Base-by-base conservation (phyloP, 2,113 vertebrate species). In the Phrynosoma blainvillii region DNA sequence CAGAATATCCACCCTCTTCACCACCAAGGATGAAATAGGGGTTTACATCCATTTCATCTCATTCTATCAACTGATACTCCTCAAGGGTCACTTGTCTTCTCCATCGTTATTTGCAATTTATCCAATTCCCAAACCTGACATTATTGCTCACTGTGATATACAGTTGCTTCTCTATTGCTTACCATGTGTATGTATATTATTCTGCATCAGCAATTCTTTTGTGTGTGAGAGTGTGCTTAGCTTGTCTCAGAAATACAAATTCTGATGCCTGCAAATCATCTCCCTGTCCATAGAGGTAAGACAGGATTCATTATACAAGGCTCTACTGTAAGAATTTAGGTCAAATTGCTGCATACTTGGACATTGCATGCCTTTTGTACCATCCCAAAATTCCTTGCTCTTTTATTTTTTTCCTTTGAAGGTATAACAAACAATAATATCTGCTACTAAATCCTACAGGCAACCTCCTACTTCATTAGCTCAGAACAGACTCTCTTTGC, bases 111-210 rank as follows among this genome's bases (percentile, higher is more conserved):
- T 96, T 96, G 89, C 93, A 95, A 95, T 95, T 95, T 96, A 96
- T 96, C 94, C 92, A 95, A 95, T 96, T 95, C 92, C 86, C 92
- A 96, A 95, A 88, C 90, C 91, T 95, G 96, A 94, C 94, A 93
- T 93, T 93, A 92, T 88, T 95, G 93, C 40, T 87, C 16, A 11
- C 86, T 73, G 82, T 90, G 91, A 89, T 90, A 47, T 75, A 89
- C 90, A 89, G 68, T 77, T 75, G 83, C 93, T 91, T 80, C 81
- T 47, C 92, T 92, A 88, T 89, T 93, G 93, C 93, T 94, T 94
- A 91, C 91, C 92, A 54, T 2, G 80, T 87, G 83, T 90, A 82
- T 87, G 89, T 54, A 0, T 62, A 93, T 95, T 90, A 92, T 84
- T 93, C 88, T 87, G 89, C 91, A 82, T 87, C 94, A 91, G 94